Evolutionary conservation across 1,140 invertebrate species (phyloP).

Genomic region (Zaprionus gabonicus): DNA sequence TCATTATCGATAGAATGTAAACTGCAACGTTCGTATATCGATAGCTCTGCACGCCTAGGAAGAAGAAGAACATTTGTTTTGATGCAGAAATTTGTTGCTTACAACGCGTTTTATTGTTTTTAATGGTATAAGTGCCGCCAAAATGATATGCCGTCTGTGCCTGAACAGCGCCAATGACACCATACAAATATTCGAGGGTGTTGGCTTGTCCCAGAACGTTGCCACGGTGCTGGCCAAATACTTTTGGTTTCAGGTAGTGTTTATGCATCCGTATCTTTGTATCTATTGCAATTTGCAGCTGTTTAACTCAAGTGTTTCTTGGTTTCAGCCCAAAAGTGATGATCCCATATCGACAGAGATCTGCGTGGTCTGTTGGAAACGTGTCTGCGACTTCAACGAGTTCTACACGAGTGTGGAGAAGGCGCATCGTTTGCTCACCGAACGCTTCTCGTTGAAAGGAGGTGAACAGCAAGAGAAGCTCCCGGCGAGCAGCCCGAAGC

Average conservation of each 20-base stretch:
- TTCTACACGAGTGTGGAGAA: conserved; percentile 69
- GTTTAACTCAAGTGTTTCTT: not conserved
- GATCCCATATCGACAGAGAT: conserved; percentile 75
- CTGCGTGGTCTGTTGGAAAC: conserved; percentile 62
- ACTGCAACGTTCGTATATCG: not conserved
- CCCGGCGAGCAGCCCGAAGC: conserved; percentile 1
- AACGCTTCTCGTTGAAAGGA: conserved; percentile 63
- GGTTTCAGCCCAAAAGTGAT: conserved; percentile 64
- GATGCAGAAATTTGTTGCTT: conserved; percentile 24
- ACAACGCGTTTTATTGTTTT: conserved; percentile 19
- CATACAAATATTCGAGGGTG: conserved; percentile 66
- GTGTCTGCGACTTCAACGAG: conserved; percentile 63
- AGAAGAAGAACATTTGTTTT: conserved; percentile 39
- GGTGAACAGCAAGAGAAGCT: conserved; percentile 23
- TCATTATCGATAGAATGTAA: conserved; percentile 7
- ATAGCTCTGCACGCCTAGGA: not conserved
- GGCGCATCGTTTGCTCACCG: conserved; percentile 70
- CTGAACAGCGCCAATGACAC: conserved; percentile 64
- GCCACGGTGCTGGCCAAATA: conserved; percentile 60
- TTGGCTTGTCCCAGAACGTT: conserved; percentile 60
- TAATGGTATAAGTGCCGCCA: conserved; percentile 42
- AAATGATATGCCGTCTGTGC: conserved; percentile 82
- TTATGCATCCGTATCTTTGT: not conserved
- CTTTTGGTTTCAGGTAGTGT: conserved; percentile 72
- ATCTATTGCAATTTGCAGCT: not conserved